These are phyloP conservation scores for Spermophilus dauricus DNA, from an alignment of 2,113 vertebrate genomes.

Conservation along the genomic window DNA sequence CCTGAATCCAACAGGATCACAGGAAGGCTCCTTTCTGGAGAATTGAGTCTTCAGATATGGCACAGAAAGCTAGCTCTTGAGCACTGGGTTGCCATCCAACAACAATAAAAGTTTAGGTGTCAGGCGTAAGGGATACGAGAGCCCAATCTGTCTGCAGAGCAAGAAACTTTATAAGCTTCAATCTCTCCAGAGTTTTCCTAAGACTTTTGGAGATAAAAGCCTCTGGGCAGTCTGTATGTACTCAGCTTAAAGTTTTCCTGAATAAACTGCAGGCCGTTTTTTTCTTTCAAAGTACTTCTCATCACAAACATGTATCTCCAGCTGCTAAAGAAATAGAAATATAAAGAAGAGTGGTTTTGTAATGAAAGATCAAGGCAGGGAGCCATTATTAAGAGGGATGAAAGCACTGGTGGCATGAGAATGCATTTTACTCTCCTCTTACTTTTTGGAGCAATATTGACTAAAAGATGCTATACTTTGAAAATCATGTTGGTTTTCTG, in stretches of 20 bases:
- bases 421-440: not conserved
- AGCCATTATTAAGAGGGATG: not conserved
- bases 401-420: not conserved
- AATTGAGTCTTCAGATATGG: not conserved
- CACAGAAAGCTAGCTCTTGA: not conserved
- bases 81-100: not conserved
- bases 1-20: not conserved
- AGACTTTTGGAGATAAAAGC: not conserved
- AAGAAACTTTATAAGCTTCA: not conserved
- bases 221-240: not conserved
- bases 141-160: not conserved
- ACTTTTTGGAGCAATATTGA: not conserved
- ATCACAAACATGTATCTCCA: not conserved
- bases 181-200: not conserved
- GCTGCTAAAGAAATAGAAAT: not conserved
- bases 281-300: slow-evolving; percentile 40
- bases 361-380: not conserved
- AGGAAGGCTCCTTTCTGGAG: not conserved
- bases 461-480: not conserved
- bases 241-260: not conserved
- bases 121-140: not conserved
- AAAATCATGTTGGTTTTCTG: not conserved
- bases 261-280: slow-evolving; percentile 19
- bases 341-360: not conserved
- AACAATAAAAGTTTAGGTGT: not conserved